phyloP scores from a whole-genome alignment of 2,797 vertebrate species.

The Betta splendens region DNA sequence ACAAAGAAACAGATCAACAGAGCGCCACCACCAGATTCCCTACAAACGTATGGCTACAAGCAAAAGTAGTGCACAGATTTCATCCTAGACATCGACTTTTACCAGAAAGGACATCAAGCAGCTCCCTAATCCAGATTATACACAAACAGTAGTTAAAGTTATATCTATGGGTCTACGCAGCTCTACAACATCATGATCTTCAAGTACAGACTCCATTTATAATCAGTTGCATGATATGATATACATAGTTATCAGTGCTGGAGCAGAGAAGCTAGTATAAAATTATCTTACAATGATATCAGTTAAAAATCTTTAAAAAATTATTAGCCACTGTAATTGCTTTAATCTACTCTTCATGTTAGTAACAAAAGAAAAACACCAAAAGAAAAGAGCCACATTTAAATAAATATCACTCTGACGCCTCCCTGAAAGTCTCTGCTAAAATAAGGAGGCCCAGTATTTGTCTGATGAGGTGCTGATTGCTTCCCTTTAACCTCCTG shows the following conservation, averaged over 20 bases:
- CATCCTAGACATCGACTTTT: slow-evolving; percentile 67
- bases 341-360: slow-evolving; percentile 57
- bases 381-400: slow-evolving; percentile 62
- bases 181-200: slow-evolving; percentile 57
- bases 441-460: slow-evolving; percentile 63
- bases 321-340: slow-evolving; percentile 68
- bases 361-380: slow-evolving; percentile 77
- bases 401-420: slow-evolving; percentile 74
- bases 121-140: slow-evolving; percentile 66
- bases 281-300: slow-evolving; percentile 85
- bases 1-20: slow-evolving; percentile 68
- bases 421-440: slow-evolving; percentile 90
- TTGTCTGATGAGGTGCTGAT: slow-evolving; percentile 40
- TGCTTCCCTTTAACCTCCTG: slow-evolving; percentile 35
- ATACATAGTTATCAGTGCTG: slow-evolving; percentile 61
- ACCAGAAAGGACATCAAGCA: slow-evolving; percentile 64
- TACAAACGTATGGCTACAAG: slow-evolving; percentile 69
- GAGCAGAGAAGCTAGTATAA: slow-evolving; percentile 93
- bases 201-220: slow-evolving; percentile 57
- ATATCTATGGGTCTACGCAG: slow-evolving; percentile 60
- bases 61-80: slow-evolving; percentile 74
- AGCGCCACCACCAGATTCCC: slow-evolving; percentile 62
- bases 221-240: slow-evolving; percentile 55
- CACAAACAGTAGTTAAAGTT: slow-evolving; percentile 57
- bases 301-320: slow-evolving; percentile 87